Evolutionary conservation across 2,888 invertebrate species (phyloP).

Genomic region (Drosophila quinaria): DNA sequence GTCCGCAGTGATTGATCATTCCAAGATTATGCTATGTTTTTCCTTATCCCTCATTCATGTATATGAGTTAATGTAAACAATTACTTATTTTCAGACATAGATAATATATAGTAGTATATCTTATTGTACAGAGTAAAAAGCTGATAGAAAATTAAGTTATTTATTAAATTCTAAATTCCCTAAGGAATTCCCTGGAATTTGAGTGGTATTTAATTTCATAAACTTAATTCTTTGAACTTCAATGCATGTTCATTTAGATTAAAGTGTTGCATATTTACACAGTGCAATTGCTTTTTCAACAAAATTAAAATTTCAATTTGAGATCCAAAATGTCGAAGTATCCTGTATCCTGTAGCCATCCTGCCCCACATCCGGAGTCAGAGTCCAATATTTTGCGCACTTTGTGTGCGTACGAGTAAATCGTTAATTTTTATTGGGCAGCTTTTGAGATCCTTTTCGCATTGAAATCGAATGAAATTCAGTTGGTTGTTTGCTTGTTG

Average conservation of each 20-base stretch:
- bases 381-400: conserved; percentile 61
- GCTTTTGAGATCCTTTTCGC: conserved; percentile 80
- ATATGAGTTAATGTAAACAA: too few species aligned
- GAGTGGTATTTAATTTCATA: neutral
- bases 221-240: neutral
- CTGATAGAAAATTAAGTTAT: too few species aligned
- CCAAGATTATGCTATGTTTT: too few species aligned
- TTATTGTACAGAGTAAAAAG: too few species aligned
- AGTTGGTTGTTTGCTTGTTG: conserved; percentile 77
- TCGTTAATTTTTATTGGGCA: conserved; percentile 84
- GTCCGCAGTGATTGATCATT: too few species aligned
- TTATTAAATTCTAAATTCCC: too few species aligned
- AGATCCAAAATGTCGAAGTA: conserved; percentile 34
- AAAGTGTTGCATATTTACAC: conserved; percentile 15
- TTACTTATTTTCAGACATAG: too few species aligned
- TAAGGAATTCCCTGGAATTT: too few species aligned
- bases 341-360: conserved; percentile 27
- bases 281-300: conserved; percentile 49
- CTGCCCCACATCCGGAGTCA: neutral
- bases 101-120: too few species aligned
- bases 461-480: conserved; percentile 82
- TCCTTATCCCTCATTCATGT: too few species aligned
- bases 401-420: conserved; percentile 69
- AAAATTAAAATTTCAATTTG: conserved; percentile 70
- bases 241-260: conserved; percentile 32